phyloP scores from a whole-genome alignment of 2,888 invertebrate genomes.

The Thelaira solivaga region DNA sequence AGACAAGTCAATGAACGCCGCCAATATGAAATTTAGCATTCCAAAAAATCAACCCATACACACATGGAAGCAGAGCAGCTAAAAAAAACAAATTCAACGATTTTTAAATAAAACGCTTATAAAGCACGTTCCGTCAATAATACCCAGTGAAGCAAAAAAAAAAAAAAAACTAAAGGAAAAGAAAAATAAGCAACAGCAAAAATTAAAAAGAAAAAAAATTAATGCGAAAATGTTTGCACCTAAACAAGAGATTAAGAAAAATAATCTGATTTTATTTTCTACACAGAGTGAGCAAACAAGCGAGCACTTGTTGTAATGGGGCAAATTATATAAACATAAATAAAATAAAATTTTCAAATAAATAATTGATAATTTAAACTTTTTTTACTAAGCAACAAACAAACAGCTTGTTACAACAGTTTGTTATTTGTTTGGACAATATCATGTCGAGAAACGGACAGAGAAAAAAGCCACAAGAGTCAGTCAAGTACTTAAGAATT shows the following conservation, averaged over 20 bases:
- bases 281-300: background rate
- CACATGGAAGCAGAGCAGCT: too few relatives aligned
- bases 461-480: too few relatives aligned
- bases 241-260: conserved; percentile 50
- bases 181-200: background rate
- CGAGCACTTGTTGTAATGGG: conserved; percentile 2
- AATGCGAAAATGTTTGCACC: conserved; percentile 35
- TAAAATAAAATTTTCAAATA: conserved; percentile 30
- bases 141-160: conserved; percentile 20
- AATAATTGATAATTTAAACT: conserved; percentile 19
- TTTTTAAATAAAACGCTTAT: conserved; percentile 36
- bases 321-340: conserved; percentile 23
- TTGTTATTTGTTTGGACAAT: background rate
- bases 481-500: conserved; percentile 38
- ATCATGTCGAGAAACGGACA: background rate
- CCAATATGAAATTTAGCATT: too few relatives aligned
- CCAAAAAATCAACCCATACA: conserved; percentile 21
- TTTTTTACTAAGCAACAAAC: conserved; percentile 1
- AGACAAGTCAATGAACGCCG: conserved; percentile 53
- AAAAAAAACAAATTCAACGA: too few relatives aligned
- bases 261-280: conserved; percentile 15
- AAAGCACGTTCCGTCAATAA: conserved; percentile 52
- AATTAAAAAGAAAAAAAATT: background rate
- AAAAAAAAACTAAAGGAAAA: background rate
- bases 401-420: too few relatives aligned